Base-by-base conservation (phyloP, 2,888 invertebrate genomes). In the Microctonus brassicae region DNA sequence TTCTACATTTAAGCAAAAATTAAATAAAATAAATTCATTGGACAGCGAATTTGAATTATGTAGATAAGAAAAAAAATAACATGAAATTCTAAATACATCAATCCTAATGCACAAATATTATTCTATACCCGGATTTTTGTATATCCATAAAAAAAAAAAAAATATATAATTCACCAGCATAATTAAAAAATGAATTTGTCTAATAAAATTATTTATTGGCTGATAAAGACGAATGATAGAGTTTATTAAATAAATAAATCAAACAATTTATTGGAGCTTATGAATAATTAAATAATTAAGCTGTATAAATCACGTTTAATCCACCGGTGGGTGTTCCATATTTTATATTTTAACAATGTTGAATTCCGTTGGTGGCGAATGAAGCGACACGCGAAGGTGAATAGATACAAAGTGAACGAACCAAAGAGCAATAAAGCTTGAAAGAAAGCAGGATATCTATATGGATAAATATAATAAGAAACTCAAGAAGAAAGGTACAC, bases 331-430 rank as follows among this genome's bases (percentile, higher is more conserved):
- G 52, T 64, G 52, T 33, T 64, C 42, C 17, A 26, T 47, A 64
- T 64, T 64, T 64, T 52, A 26, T 47, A 64, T 64, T 64, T 64
- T 52, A 52, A 22, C 60, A 29, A 7, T 60, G 22, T 34, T 22
- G 20, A 20, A 57, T 60, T 20, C 22, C 22, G 20, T 34, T 34
- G 34, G 33, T 33, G 34, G 60, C 13, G 60, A 60, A 33, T 60
- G 33, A 34, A 17, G 20, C 47, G 47, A 47, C 47, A 60, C 36
- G 33, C 60, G 34, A 60, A 34, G 4, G 34, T 60, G 34, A 13
- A 60, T 60, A 36, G 34, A n/a, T 17, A 60, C 17, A 60, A 60
- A 36, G 34, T 17, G 61, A 24, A 39, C 39, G 36, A 36, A 39
- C 22, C 5, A 13, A 29, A 17, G 47, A 20, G 47, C 47, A 47